These are phyloP conservation scores for Coelopa frigida DNA, from an alignment of 1,140 invertebrate species.

Conservation along the genomic window DNA sequence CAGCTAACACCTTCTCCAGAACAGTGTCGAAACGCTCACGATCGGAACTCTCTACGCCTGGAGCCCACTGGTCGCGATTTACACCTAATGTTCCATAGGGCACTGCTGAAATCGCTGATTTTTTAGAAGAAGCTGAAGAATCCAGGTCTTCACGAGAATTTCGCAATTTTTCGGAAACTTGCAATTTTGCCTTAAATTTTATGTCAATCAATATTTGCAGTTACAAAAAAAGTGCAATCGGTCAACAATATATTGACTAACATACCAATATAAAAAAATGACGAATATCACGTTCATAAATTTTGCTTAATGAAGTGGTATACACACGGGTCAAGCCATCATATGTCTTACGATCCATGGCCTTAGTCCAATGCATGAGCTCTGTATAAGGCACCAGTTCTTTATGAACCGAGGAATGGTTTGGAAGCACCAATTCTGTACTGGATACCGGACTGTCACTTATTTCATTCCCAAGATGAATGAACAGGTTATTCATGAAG, in stretches of 20 bases:
- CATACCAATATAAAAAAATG: constrained; percentile 64
- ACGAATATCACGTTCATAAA: constrained; percentile 78
- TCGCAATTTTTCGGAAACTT: constrained; percentile 37
- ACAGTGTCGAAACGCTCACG: constrained; percentile 44
- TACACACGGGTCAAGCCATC: constrained; percentile 73
- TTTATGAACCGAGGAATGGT: constrained; percentile 70
- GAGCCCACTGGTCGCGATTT: constrained; percentile 39
- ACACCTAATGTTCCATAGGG: constrained; percentile 42
- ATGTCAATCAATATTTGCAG: neutral
- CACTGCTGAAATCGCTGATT: constrained; percentile 30
- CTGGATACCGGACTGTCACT: constrained; percentile 40
- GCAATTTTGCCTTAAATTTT: constrained; percentile 47
- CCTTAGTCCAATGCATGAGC: constrained; percentile 84
- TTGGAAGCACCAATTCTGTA: constrained; percentile 63
- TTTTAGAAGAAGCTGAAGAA: constrained; percentile 26
- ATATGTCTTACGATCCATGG: constrained; percentile 77
- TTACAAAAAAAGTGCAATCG: neutral
- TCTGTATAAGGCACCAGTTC: constrained; percentile 79
- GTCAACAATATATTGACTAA: neutral
- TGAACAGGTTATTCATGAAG: constrained; percentile 89
- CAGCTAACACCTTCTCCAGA: constrained; percentile 59
- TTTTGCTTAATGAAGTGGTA: constrained; percentile 65
- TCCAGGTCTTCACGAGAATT: constrained; percentile 40
- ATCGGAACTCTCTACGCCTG: constrained; percentile 35
- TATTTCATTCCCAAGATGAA: constrained; percentile 69